phyloP scores from a whole-genome alignment of 2,888 invertebrate species.

The Osedax frankpressi region DNA sequence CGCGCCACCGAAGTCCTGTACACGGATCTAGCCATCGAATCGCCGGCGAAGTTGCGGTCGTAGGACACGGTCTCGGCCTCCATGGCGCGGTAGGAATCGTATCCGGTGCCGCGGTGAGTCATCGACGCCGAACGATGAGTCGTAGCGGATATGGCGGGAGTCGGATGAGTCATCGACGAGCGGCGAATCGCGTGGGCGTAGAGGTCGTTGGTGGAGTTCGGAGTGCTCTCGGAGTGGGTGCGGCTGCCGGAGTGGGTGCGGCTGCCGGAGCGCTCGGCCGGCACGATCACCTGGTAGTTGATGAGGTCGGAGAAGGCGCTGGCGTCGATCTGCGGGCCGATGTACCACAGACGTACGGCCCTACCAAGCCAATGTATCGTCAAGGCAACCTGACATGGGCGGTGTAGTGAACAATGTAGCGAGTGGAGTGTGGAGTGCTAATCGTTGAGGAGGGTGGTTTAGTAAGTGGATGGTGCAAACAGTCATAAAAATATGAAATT shows the following conservation, averaged over 20 bases:
- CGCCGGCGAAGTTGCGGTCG: not conserved
- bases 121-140: not conserved
- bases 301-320: constrained; percentile 38
- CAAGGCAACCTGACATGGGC: constrained; percentile 40
- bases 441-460: too few relatives aligned
- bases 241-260: not conserved
- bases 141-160: too few relatives aligned
- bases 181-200: constrained; percentile 29
- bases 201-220: constrained; percentile 40
- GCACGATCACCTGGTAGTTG: not conserved
- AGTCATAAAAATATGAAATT: too few relatives aligned
- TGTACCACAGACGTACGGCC: constrained; percentile 29
- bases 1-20: not conserved
- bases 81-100: not conserved
- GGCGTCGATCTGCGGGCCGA: constrained; percentile 40
- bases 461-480: too few relatives aligned
- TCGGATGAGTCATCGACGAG: not conserved
- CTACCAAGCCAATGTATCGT: constrained; percentile 42
- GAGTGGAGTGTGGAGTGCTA: too few relatives aligned
- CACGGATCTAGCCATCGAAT: not conserved
- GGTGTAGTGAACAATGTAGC: too few relatives aligned
- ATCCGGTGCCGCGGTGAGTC: not conserved
- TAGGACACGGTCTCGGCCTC: not conserved
- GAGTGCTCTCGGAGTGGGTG: constrained; percentile 34
- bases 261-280: not conserved